Base-by-base conservation (phyloP, 2,113 vertebrate species). In the Limanda limanda region DNA sequence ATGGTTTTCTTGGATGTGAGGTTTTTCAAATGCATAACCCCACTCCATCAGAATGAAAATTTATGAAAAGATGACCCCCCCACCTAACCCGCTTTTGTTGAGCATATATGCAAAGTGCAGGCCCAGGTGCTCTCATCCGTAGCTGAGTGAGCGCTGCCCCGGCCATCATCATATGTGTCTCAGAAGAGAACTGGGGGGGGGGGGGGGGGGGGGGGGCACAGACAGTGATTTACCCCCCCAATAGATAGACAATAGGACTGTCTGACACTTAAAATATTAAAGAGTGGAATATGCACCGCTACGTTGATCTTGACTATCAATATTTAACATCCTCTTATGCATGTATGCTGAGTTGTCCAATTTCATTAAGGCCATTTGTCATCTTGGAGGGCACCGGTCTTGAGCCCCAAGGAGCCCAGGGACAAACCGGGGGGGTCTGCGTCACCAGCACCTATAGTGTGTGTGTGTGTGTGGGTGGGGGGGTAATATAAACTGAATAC, bases 291-390 rank as follows among this genome's bases (percentile, higher is more conserved):
- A 95, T 96, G 94, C 96, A 95, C 93, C 94, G 95, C 94, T 95
- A 92, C 93, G 93, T 94, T 95, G 95, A 94, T 94, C 92, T 97
- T 94, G 94, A 89, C 91, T 96, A 98, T 98, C 96, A 98, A 98
- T 98, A 99, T 98, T 98, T 98, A 97, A 98, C 96, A 94, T 91
- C 94, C 95, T 97, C 96, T 97, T 97, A 97, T 97, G 96, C 96
- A 96, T 97, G 95, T 96, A 96, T 97, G 97, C 97, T 94, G 95
- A 95, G 95, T 96, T 98, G 97, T 98, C 97, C 96, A 96, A 97
- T 96, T 97, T 98, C 97, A 98, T 98, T 99, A 98, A 95, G 96
- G 94, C 94, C 96, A 95, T 96, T 97, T 95, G 95, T 98, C 97
- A 98, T 95, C 94, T 94, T 94, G 94, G 93, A 71, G 89, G 65